Conservation (phyloP, 2,113 vertebrate genomes). For the Oncorhynchus mykiss region DNA sequence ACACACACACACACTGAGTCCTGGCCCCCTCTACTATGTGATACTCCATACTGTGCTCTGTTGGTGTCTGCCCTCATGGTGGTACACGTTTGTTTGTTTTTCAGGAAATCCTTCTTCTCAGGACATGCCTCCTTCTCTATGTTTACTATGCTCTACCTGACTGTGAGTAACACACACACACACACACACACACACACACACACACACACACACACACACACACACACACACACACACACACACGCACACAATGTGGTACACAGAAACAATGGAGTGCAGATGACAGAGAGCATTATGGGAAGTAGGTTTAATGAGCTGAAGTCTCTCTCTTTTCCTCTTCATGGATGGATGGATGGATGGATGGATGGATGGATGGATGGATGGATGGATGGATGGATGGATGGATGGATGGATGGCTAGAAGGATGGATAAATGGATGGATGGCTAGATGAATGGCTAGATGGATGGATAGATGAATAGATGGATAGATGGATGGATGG, state of each 20-base stretch:
- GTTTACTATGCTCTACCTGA: conserved; percentile 97
- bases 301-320: conserved; percentile 33
- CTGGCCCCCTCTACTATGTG: conserved; percentile 30
- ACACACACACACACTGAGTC: conserved; percentile 14
- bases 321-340: conserved; percentile 40
- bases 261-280: conserved; percentile 31
- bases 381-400: too few species aligned
- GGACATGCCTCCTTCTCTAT: conserved; percentile 98
- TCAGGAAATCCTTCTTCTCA: conserved; percentile 98
- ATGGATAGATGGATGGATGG: too few species aligned
- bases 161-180: conserved; percentile 81
- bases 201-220: conserved; percentile 11
- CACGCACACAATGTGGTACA: not conserved
- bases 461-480: too few species aligned
- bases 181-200: conserved; percentile 5
- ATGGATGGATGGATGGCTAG: too few species aligned
- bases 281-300: conserved; percentile 22
- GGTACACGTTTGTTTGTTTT: conserved; percentile 26
- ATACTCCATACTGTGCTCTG: conserved; percentile 25
- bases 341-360: too few species aligned
- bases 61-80: conserved; percentile 21
- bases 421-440: too few species aligned
- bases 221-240: conserved; percentile 3
- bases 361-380: too few species aligned
- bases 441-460: too few species aligned